A percentile compares a stretch with the other conserved stretches of the same genome.
phyloP scores from a whole-genome alignment of 92 coral and sea anemone species.

The Heteractis magnifica region DNA sequence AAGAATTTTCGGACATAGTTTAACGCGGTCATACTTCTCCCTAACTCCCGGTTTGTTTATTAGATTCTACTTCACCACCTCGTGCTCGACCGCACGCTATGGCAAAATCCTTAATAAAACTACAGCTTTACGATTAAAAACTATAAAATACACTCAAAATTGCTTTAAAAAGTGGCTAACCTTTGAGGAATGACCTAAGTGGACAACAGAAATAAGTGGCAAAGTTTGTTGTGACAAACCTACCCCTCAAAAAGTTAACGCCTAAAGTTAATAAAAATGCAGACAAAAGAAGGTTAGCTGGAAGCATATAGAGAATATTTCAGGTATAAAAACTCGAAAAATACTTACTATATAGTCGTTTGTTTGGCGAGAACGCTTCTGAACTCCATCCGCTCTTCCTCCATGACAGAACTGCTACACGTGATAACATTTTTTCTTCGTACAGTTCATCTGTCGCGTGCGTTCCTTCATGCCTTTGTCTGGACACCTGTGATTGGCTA shows the following conservation, averaged over 20 bases:
- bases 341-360: conserved; percentile 1
- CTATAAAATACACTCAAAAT: not conserved
- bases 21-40: not conserved
- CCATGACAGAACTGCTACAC: conserved; percentile 11
- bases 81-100: not conserved
- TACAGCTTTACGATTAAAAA: not conserved
- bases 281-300: not conserved
- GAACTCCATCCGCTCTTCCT: not conserved
- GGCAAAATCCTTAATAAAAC: not conserved
- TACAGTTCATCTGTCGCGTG: not conserved
- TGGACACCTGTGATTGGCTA: not conserved
- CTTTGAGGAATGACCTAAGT: conserved; percentile 9
- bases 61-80: not conserved
- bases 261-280: not conserved
- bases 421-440: not conserved
- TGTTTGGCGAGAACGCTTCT: not conserved
- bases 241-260: not conserved
- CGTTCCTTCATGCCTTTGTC: not conserved
- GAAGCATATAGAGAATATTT: not conserved
- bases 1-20: not conserved
- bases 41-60: conserved; percentile 3
- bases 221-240: conserved; percentile 7
- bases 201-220: conserved; percentile 17
- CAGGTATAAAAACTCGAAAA: not conserved
- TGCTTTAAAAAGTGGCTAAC: not conserved